Conservation (phyloP, 2,888 invertebrate species). For the Pachliopta kotzebuea region DNA sequence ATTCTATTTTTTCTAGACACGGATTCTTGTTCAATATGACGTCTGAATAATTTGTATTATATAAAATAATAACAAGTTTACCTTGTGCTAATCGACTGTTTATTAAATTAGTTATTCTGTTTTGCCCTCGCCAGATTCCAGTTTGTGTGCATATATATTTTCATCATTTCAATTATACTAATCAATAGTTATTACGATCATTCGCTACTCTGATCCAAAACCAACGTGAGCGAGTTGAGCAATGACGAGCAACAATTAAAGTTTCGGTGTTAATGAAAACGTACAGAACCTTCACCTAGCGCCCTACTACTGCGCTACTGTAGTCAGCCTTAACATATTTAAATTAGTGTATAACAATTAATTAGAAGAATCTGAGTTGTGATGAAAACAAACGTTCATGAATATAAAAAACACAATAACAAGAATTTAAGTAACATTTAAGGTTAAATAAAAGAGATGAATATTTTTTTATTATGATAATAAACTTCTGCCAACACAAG, state of each 20-base stretch:
- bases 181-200: conserved; percentile 22
- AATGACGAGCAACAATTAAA: conserved; percentile 22
- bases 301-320: conserved; percentile 25
- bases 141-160: not conserved
- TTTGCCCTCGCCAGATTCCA: not conserved
- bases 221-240: conserved; percentile 16
- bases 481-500: not conserved
- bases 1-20: not conserved
- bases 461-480: not conserved
- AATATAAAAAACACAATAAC: not conserved
- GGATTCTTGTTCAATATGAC: conserved; percentile 25
- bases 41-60: conserved; percentile 41
- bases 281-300: conserved; percentile 19
- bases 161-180: conserved; percentile 21
- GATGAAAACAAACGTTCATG: not conserved
- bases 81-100: conserved; percentile 49
- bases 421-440: not conserved
- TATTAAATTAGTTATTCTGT: conserved; percentile 42
- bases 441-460: not conserved
- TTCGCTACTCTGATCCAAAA: conserved; percentile 12
- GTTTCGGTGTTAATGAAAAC: conserved; percentile 6
- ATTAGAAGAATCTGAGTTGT: not conserved
- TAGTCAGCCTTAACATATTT: conserved; percentile 36
- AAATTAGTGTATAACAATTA: conserved; percentile 41
- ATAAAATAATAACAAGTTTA: conserved; percentile 46